phyloP scores from a whole-genome alignment of 2,797 vertebrate species.

The Echiichthys vipera region DNA sequence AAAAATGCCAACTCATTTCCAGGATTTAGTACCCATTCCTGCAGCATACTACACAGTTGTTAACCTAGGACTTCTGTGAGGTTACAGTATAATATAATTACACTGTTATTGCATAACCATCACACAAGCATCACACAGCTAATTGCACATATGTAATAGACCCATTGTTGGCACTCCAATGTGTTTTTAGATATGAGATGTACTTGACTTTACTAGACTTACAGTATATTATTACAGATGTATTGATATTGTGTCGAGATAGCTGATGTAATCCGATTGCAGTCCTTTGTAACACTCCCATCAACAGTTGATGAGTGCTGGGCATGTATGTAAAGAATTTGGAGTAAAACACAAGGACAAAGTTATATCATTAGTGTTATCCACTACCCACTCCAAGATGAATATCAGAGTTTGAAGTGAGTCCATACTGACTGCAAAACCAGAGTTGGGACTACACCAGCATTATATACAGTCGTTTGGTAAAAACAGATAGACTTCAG shows the following conservation, averaged over 20 bases:
- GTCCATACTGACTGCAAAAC: neutral
- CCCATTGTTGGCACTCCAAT: neutral
- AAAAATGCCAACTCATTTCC: no score
- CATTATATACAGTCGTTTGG: neutral
- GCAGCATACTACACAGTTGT: neutral
- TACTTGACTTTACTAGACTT: neutral
- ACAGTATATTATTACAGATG: neutral
- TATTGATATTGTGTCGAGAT: neutral
- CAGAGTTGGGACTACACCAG: neutral
- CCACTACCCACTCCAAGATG: neutral
- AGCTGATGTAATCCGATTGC: constrained; percentile 27
- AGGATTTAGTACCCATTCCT: no score
- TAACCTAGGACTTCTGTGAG: neutral
- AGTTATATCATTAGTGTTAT: neutral
- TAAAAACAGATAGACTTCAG: neutral
- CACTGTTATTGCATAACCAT: neutral
- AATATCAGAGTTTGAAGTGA: neutral
- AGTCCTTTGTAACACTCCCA: constrained; percentile 1
- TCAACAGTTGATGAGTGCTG: neutral
- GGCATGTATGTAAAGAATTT: constrained; percentile 9
- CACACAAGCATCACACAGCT: neutral
- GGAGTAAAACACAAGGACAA: constrained; percentile 11
- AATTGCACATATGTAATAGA: neutral
- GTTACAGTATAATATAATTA: neutral
- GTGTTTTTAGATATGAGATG: no score